A percentile compares a stretch with the other conserved stretches of the same genome.
phyloP scores from a whole-genome alignment of 2,113 vertebrate genomes.

The Nicator chloris region DNA sequence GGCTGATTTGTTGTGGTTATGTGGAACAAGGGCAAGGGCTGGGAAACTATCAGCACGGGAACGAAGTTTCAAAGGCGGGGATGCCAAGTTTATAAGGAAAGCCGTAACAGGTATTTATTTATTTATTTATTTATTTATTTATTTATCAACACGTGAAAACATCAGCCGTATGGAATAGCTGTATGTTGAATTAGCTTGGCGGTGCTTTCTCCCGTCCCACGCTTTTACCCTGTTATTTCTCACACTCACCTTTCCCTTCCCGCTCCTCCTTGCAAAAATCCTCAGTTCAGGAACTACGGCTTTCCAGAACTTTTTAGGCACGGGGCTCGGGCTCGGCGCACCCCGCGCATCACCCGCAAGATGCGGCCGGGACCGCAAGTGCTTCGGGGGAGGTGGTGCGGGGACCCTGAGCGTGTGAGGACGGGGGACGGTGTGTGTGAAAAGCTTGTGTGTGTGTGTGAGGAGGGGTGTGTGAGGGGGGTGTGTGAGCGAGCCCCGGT shows the following conservation, averaged over 20 bases:
- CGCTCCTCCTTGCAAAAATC: background rate
- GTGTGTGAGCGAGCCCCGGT: background rate
- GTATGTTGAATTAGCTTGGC: background rate
- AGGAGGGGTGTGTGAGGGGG: no score
- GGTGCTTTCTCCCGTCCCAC: background rate
- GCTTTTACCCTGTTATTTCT: background rate
- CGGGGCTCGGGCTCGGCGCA: background rate
- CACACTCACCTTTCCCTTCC: background rate
- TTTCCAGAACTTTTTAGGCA: background rate
- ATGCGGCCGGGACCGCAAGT: background rate
- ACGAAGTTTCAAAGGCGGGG: background rate
- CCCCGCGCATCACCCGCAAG: background rate
- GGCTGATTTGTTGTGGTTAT: background rate
- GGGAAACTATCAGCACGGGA: background rate
- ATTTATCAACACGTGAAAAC: background rate
- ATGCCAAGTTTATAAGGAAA: background rate
- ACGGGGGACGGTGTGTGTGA: rapidly evolving
- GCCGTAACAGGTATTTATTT: background rate
- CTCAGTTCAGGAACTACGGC: background rate
- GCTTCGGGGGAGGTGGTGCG: rapidly evolving
- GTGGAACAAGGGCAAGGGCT: rapidly evolving
- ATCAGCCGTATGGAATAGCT: rapidly evolving
- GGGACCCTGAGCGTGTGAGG: background rate
- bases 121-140: background rate
- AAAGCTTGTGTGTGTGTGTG: background rate